These are phyloP conservation scores for Trachelus tabidus DNA, from an alignment of 2,888 invertebrate species.

Conservation along the genomic window DNA sequence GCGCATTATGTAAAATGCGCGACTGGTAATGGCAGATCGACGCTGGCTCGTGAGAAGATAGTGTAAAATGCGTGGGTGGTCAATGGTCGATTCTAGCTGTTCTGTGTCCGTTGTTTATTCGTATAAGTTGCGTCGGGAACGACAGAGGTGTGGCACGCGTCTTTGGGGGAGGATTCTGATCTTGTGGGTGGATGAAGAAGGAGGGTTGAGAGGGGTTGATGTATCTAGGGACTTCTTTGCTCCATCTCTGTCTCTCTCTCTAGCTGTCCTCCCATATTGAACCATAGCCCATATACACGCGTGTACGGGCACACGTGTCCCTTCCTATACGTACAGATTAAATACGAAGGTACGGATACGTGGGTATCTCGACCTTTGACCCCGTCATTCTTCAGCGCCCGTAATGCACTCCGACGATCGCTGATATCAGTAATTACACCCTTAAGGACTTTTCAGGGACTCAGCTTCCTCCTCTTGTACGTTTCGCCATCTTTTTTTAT, in stretches of 20 bases:
- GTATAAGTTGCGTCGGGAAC: neutral
- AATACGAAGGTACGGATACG: neutral
- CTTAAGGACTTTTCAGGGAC: constrained; percentile 8
- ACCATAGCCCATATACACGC: too few species aligned
- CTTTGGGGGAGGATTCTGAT: too few species aligned
- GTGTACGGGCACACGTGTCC: neutral
- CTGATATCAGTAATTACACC: constrained; percentile 47
- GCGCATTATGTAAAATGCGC: constrained; percentile 31
- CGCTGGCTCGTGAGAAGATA: constrained; percentile 32
- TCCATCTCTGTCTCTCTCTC: constrained; percentile 20
- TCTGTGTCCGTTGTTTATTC: neutral
- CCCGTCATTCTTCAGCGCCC: constrained; percentile 11
- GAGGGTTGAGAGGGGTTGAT: neutral
- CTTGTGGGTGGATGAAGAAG: neutral
- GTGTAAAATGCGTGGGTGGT: constrained; percentile 44
- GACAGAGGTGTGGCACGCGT: constrained; percentile 19
- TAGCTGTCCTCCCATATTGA: constrained; percentile 6
- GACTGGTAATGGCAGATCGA: constrained; percentile 34
- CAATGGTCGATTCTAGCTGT: constrained; percentile 43
- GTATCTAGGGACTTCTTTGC: too few species aligned
- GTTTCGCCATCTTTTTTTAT: neutral
- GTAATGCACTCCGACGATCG: constrained; percentile 32
- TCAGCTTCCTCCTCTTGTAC: constrained; percentile 5
- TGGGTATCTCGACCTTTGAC: neutral
- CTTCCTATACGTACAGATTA: neutral